Base-by-base conservation (phyloP, 2,888 invertebrate species). In the Hoplodrina ambigua region DNA sequence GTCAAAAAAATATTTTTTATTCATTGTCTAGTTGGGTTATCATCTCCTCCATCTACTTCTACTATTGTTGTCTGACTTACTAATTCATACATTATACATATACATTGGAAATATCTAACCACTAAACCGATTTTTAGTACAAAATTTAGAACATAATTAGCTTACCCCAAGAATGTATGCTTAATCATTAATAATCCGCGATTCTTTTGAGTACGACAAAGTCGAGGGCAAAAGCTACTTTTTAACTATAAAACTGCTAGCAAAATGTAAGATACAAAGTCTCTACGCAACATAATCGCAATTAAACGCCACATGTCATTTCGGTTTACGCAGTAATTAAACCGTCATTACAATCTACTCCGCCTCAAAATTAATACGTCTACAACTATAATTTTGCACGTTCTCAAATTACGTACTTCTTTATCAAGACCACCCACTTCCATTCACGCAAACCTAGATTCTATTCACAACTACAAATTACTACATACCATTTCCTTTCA, bases 401-500 rank as follows among this genome's bases (percentile, higher is more conserved):
- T 19, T 64, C 72, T 78, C 67, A 64, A 72, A 81, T 78, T 76
- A 72, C 66, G 46, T 17, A 53, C 49, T 80, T 55, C 62, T 56
- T 66, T 49, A 70, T 66, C 62, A 63, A 33, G 63, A 80, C 79
- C 77, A 69, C 78, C 81, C 78, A 66, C 60, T 81, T 81, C 67
- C 57, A 81, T 66, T 82, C 50, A 67, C 19, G 58, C 37, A 72
- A 65, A 61, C 64, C 64, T 76, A 76, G 67, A 67, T 53, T 76
- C 44, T 57, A 30, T 54, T 60, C 66, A 70, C 41, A 41, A 30
- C 41, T 53, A 56, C 52, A 52, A 71, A 80, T 80, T 78, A 60
- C 44, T 60, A 71, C 50, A 49, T 60, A 62, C 60, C 62, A 74
- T 77, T 80, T 83, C 80, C 80, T 82, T 78, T 78, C 63, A 81